These are phyloP conservation scores for Phaethornis superciliosus DNA, from an alignment of 2,113 vertebrate genomes.

Conservation along the genomic window DNA sequence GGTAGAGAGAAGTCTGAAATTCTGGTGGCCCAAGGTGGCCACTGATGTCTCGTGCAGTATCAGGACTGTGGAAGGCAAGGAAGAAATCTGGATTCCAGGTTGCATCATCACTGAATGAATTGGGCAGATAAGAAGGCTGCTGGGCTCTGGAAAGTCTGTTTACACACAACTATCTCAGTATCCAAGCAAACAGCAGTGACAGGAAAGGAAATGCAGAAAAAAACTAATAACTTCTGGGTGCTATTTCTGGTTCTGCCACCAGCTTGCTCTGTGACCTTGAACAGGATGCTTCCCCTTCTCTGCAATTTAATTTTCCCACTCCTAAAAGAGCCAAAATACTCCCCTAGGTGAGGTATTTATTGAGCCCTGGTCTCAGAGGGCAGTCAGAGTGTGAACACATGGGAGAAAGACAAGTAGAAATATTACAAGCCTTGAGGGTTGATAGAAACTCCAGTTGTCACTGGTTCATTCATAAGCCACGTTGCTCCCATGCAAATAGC, in stretches of 20 bases:
- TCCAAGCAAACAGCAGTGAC: slow-evolving; percentile 71
- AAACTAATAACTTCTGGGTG: slow-evolving; percentile 57
- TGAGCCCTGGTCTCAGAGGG: not conserved
- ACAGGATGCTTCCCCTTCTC: slow-evolving; percentile 27
- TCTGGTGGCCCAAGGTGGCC: rapidly evolving
- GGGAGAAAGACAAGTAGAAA: not conserved
- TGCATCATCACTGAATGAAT: slow-evolving; percentile 27
- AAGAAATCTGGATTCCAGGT: slow-evolving; percentile 9
- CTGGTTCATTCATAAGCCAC: not conserved
- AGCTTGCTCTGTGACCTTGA: slow-evolving; percentile 54
- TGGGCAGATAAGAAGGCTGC: slow-evolving; percentile 56
- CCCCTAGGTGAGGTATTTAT: not conserved
- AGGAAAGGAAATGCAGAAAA: slow-evolving; percentile 68
- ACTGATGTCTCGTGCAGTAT: not conserved
- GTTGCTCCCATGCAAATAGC: not conserved
- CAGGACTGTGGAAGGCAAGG: not conserved
- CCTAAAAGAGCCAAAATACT: not conserved
- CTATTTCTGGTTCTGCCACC: slow-evolving; percentile 58
- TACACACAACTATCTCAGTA: slow-evolving; percentile 68
- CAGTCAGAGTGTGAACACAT: not conserved
- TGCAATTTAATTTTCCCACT: not conserved
- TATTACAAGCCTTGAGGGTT: not conserved
- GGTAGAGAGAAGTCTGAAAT: not conserved
- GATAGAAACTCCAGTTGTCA: not conserved
- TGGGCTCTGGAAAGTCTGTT: slow-evolving; percentile 67